phyloP scores from a whole-genome alignment of 1,140 invertebrate species.

The Saxidomus purpurata region DNA sequence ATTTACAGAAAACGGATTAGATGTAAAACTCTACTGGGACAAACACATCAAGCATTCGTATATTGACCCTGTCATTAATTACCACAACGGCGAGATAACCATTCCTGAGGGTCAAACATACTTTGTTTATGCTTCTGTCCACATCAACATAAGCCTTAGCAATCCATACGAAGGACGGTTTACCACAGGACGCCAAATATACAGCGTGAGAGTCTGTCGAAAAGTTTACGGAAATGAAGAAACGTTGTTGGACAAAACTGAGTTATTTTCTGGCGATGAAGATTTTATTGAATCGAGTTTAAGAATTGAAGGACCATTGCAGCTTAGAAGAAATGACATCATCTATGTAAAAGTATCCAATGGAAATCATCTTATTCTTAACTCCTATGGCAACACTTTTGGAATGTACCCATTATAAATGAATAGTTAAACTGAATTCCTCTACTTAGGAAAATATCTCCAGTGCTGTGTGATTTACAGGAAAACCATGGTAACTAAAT shows the following conservation, averaged over 20 bases:
- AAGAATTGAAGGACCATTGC: background rate
- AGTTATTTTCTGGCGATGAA: background rate
- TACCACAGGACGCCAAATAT: background rate
- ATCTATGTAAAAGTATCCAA: background rate
- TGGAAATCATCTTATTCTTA: background rate
- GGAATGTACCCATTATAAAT: background rate
- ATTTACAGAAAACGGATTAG: background rate
- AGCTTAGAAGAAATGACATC: background rate
- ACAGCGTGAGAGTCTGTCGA: background rate
- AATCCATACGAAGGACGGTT: too few relatives aligned
- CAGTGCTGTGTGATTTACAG: too few relatives aligned
- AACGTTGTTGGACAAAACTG: background rate
- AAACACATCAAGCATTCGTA: background rate
- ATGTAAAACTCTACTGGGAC: background rate
- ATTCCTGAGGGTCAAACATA: background rate
- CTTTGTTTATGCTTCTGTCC: background rate
- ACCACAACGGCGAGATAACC: background rate
- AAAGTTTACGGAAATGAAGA: background rate
- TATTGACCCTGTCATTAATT: background rate
- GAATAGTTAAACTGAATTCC: too few relatives aligned
- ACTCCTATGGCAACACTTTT: background rate
- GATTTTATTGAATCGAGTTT: background rate
- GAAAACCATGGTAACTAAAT: too few relatives aligned
- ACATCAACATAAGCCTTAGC: background rate
- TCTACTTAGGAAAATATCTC: too few relatives aligned